Percentiles rank a stretch among this genome's conserved stretches.
These are phyloP conservation scores for Aphidius ervi DNA, from an alignment of 1,140 invertebrate species.

Conservation along the genomic window DNA sequence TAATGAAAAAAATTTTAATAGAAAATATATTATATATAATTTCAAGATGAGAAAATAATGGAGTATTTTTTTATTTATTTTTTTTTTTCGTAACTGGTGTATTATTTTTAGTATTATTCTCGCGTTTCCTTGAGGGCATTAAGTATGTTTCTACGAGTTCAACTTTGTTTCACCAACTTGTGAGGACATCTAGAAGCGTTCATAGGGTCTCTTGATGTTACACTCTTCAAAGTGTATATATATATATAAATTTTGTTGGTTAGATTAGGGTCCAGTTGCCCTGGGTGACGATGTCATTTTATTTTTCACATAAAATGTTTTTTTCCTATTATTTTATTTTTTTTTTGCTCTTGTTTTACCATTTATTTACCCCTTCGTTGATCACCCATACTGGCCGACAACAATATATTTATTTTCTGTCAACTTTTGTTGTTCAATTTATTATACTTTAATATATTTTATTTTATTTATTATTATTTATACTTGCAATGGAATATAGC, in stretches of 20 bases:
- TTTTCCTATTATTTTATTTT: background rate
- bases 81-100: too few species aligned
- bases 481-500: too few species aligned
- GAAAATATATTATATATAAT: too few species aligned
- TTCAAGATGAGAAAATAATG: too few species aligned
- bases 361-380: slow-evolving; percentile 5
- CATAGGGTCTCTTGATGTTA: slow-evolving; percentile 19
- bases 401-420: too few species aligned
- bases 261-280: slow-evolving; percentile 38
- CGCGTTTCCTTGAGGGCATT: slow-evolving; percentile 32
- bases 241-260: slow-evolving; percentile 16
- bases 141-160: slow-evolving; percentile 34
- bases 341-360: background rate
- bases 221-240: slow-evolving; percentile 1
- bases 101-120: background rate
- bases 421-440: too few species aligned
- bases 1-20: too few species aligned
- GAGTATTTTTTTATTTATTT: too few species aligned
- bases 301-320: background rate
- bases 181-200: slow-evolving; percentile 41
- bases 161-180: slow-evolving; percentile 42
- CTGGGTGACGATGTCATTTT: slow-evolving; percentile 36
- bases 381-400: too few species aligned
- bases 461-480: too few species aligned
- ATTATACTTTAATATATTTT: too few species aligned